Base-by-base conservation (phyloP, 2,888 invertebrate genomes). In the Drosophila barbarae region DNA sequence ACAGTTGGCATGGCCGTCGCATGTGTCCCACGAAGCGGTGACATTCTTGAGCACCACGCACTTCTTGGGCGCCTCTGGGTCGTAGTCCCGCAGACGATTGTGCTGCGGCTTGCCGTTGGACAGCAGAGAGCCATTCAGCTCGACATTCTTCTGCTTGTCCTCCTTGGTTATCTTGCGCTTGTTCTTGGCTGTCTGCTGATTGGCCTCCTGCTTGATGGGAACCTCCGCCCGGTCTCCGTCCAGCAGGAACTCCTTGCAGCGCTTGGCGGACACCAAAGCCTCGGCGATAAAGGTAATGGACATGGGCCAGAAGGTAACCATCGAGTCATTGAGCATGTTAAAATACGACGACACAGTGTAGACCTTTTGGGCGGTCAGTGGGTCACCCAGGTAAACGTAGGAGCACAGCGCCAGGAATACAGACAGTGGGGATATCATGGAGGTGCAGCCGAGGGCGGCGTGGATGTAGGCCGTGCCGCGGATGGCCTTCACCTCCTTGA, bases 331-430 rank as follows among this genome's bases (percentile, higher is more conserved):
- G 5, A 96, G 88, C 63, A 95, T 94, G 77, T 95, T 95, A 85
- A 95, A 96, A 75, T 95, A 93, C 0, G 96, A 93, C 30, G 95
- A 93, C 35, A 95, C 92, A 8, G 95, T 94, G 87, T 95, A 96
- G 0, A 95, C 92, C 86, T 93, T 93, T 55, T 95, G 93, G 0
- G 96, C 94, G 0, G 93, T 94, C 3, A 96, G 89, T 0, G 76
- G 71, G 78, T 94, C 91, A 0, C 93, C 92, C 30, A 92, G 89
- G 0, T 93, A 90, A 2, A 93, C 91, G 84, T 92, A 95, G 0
- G 93, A 91, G 9, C 95, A 90, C 18, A 97, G 92, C 2, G 94
- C 94, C 0, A 95, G 89, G 72, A 96, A 93, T 0, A 96, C 92
- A 1, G 96, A 93, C 1, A 96, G 90, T 85, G 96, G 95, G 0